A percentile compares a stretch with the other conserved stretches of the same genome.
These are phyloP conservation scores for Solea senegalensis DNA, from an alignment of 2,113 vertebrate species.

Conservation along the genomic window DNA sequence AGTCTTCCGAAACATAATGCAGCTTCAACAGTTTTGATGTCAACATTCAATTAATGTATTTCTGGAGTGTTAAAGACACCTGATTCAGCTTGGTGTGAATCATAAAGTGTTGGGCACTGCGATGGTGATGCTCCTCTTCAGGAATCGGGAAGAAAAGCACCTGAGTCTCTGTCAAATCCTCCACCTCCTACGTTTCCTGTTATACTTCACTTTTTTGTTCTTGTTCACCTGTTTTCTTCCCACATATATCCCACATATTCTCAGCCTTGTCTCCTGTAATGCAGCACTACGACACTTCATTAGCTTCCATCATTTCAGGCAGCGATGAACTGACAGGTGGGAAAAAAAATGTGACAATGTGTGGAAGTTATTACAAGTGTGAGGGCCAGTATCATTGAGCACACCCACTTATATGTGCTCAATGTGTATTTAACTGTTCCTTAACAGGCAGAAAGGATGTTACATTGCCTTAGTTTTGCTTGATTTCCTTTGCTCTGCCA, in stretches of 20 bases:
- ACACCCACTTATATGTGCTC: constrained; percentile 1
- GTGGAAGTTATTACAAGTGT: constrained; percentile 22
- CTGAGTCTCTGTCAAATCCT: constrained; percentile 37
- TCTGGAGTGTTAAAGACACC: no score
- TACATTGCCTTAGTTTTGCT: constrained; percentile 27
- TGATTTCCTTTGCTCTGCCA: constrained; percentile 23
- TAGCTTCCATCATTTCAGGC: constrained; percentile 61
- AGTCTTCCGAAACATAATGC: no score
- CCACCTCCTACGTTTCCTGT: constrained; percentile 36
- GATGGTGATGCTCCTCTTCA: no score
- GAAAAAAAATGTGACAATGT: constrained; percentile 27
- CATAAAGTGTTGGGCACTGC: no score
- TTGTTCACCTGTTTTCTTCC: constrained; percentile 9
- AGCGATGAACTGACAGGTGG: constrained; percentile 14
- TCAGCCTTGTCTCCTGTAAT: constrained; percentile 16
- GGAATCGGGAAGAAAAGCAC: not conserved
- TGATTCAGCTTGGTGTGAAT: no score
- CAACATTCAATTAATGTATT: no score
- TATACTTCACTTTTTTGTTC: constrained; percentile 13
- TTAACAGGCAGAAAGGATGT: constrained; percentile 30
- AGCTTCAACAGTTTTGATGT: no score
- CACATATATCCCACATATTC: constrained; percentile 39
- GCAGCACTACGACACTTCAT: constrained; percentile 53
- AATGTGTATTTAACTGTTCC: constrained; percentile 24
- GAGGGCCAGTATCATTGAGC: constrained; percentile 10